phyloP scores from a whole-genome alignment of 53 echinoderm and acorn worm genomes.

The Mesocentrotus franciscanus region DNA sequence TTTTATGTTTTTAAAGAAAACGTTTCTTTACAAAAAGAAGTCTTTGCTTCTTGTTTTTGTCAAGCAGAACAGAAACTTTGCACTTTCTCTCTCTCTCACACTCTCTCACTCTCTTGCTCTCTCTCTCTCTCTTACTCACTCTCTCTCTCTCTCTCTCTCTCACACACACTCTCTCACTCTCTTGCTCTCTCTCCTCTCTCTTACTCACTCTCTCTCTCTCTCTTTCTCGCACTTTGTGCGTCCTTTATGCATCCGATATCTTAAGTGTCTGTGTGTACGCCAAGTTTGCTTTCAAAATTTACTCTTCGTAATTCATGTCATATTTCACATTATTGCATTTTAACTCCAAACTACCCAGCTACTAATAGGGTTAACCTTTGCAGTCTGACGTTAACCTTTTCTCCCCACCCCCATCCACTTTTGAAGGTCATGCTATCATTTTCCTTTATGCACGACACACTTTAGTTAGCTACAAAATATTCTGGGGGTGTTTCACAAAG shows the following conservation, averaged over 20 bases:
- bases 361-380: not conserved
- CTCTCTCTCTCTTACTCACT: not conserved
- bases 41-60: too few species aligned
- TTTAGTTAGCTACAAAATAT: not conserved
- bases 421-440: not conserved
- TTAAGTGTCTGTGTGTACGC: not conserved
- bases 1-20: too few species aligned
- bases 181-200: not conserved
- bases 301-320: not conserved
- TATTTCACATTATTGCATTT: not conserved
- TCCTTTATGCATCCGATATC: not conserved
- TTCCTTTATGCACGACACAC: not conserved
- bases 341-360: not conserved
- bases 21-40: too few species aligned
- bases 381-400: conserved; percentile 1
- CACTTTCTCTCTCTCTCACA: not conserved
- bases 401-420: not conserved
- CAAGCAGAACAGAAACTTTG: not conserved
- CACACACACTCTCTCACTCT: not conserved
- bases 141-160: not conserved
- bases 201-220: not conserved
- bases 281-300: not conserved
- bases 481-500: too few species aligned
- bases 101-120: not conserved
- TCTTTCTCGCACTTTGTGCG: not conserved